Conservation (phyloP, 2,888 invertebrate genomes). For the Chrysina gloriosa region DNA sequence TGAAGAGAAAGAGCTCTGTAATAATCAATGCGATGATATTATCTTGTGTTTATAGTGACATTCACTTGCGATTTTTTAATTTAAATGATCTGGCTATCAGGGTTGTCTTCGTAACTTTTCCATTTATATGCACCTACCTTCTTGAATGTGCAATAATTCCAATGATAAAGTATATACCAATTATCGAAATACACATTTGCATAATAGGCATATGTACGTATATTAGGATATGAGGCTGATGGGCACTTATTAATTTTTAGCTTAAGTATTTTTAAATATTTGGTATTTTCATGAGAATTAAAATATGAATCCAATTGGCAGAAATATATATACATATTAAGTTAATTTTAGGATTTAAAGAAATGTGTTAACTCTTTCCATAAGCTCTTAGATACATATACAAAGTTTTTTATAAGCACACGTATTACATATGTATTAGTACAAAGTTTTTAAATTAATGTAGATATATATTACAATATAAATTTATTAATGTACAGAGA, state of each 20-base stretch:
- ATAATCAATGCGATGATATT: no score
- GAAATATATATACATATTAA: slow-evolving; percentile 39
- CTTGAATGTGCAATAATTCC: not conserved
- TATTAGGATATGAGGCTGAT: not conserved
- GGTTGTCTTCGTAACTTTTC: not conserved
- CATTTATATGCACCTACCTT: not conserved
- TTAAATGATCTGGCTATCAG: not conserved
- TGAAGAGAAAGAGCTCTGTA: no score
- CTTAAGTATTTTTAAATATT: slow-evolving; percentile 16
- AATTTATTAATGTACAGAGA: not conserved
- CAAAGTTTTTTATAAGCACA: not conserved
- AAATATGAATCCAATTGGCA: slow-evolving; percentile 44
- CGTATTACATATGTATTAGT: not conserved
- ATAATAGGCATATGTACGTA: not conserved
- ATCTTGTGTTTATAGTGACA: no score
- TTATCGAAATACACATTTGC: not conserved
- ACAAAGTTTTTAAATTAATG: not conserved
- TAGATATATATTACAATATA: slow-evolving; percentile 1
- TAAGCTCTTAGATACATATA: slow-evolving; percentile 10
- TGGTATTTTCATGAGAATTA: slow-evolving; percentile 18
- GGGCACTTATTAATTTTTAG: slow-evolving; percentile 4
- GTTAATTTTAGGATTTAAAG: slow-evolving; percentile 40
- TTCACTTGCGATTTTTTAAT: not conserved
- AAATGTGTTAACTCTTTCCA: slow-evolving; percentile 8
- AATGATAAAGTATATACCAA: no score